Conservation (phyloP, 2,113 vertebrate genomes). For the Candoia aspera region DNA sequence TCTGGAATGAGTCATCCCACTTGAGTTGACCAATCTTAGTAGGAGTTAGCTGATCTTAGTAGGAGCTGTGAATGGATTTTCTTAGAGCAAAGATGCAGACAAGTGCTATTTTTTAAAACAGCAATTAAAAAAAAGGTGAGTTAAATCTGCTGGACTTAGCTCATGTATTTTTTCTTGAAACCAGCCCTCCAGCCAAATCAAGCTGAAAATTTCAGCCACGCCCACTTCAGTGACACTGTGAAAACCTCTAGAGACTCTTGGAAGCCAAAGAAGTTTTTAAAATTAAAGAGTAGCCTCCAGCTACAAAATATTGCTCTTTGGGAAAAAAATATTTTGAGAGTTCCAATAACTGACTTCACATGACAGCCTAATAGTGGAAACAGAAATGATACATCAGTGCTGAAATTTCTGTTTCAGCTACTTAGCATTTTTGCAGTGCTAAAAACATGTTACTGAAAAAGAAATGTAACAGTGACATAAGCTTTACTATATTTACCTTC, state of each 20-base stretch:
- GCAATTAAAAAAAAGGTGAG: background rate
- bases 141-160: background rate
- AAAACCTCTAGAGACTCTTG: background rate
- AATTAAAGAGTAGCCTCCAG: background rate
- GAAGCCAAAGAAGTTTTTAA: background rate
- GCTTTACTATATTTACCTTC: background rate
- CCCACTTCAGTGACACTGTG: background rate
- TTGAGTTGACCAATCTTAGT: background rate
- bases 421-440: background rate
- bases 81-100: background rate
- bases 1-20: background rate
- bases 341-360: background rate
- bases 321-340: background rate
- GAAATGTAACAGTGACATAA: background rate
- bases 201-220: background rate
- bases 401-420: background rate
- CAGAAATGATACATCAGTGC: background rate
- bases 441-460: background rate
- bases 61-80: background rate
- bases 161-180: background rate
- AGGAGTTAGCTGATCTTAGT: background rate
- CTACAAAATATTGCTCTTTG: background rate
- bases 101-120: background rate
- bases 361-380: background rate
- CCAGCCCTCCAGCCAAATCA: background rate